Evolutionary conservation across 2,888 invertebrate genomes (phyloP).

Genomic region (Erpobdella octoculata): DNA sequence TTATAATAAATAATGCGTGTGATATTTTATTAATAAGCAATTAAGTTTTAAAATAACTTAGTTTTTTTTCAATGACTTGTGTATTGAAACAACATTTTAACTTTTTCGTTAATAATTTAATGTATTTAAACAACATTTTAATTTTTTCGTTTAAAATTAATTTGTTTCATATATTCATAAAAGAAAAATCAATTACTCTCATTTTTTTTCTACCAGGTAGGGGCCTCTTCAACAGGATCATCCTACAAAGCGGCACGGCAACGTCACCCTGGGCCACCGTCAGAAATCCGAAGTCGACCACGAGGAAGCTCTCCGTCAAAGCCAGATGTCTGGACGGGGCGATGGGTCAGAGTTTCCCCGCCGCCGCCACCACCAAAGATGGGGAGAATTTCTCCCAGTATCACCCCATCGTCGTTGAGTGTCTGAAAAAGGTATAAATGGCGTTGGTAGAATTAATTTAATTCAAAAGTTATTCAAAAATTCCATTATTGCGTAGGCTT

Average conservation of each 20-base stretch:
- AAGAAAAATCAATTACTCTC: neutral
- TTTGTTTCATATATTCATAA: neutral
- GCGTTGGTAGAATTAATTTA: too few relatives aligned
- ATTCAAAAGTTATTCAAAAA: too few relatives aligned
- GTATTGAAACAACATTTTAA: neutral
- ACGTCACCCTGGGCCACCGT: constrained; percentile 43
- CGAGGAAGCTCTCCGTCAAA: constrained; percentile 43
- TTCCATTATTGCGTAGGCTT: too few relatives aligned
- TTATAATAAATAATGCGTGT: too few relatives aligned
- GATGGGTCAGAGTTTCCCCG: too few relatives aligned
- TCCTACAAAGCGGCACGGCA: constrained; percentile 79
- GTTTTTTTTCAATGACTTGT: neutral
- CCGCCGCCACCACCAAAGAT: neutral
- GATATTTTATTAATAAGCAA: too few relatives aligned
- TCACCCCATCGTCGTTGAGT: constrained; percentile 10
- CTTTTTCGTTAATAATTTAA: neutral
- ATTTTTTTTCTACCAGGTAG: constrained; percentile 39
- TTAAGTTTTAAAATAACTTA: neutral
- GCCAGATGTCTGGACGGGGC: constrained; percentile 47
- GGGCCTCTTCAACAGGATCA: constrained; percentile 63
- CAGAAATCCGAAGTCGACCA: constrained; percentile 38
- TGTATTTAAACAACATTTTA: neutral
- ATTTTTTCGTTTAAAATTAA: neutral
- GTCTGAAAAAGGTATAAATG: neutral
- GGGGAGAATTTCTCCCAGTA: neutral